These are phyloP conservation scores for Lates calcarifer DNA, from an alignment of 2,113 vertebrate genomes.

Conservation along the genomic window DNA sequence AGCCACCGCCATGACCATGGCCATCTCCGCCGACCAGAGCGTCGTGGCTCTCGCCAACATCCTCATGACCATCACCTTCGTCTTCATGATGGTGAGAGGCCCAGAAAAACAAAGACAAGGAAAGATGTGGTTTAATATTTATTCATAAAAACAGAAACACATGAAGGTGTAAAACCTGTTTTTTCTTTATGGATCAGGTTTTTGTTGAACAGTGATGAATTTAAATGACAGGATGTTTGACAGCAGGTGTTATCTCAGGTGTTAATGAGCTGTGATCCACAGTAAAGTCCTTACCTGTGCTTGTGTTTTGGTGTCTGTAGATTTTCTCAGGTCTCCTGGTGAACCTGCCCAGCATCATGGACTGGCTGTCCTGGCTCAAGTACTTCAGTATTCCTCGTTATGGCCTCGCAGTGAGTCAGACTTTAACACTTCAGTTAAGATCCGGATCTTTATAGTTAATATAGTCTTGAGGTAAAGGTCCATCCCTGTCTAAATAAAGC, in stretches of 20 bases:
- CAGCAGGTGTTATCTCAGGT: no score
- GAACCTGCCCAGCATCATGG: constrained; percentile 86
- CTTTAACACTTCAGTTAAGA: no score
- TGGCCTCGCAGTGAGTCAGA: constrained; percentile 86
- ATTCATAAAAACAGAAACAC: no score
- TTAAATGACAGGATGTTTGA: no score
- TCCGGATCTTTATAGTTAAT: no score
- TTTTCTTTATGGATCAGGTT: no score
- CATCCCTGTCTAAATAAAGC: no score
- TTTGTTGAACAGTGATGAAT: no score
- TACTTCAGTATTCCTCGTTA: constrained; percentile 95
- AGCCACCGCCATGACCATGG: constrained; percentile 91
- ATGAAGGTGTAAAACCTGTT: no score
- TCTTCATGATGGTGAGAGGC: constrained; percentile 94
- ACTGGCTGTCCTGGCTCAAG: constrained; percentile 92
- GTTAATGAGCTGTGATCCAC: no score
- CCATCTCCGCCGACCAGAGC: constrained; percentile 90
- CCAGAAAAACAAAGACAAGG: neutral
- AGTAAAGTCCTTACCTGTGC: neutral
- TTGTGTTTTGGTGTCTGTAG: constrained; percentile 79
- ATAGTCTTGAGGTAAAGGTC: no score
- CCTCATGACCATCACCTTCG: constrained; percentile 89
- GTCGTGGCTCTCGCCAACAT: constrained; percentile 90
- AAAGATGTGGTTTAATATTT: no score
- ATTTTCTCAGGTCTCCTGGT: constrained; percentile 95